Percentiles rank a stretch among this genome's conserved stretches.
Evolutionary conservation across 2,113 vertebrate genomes (phyloP).

Genomic region (Spea multiplicata): DNA sequence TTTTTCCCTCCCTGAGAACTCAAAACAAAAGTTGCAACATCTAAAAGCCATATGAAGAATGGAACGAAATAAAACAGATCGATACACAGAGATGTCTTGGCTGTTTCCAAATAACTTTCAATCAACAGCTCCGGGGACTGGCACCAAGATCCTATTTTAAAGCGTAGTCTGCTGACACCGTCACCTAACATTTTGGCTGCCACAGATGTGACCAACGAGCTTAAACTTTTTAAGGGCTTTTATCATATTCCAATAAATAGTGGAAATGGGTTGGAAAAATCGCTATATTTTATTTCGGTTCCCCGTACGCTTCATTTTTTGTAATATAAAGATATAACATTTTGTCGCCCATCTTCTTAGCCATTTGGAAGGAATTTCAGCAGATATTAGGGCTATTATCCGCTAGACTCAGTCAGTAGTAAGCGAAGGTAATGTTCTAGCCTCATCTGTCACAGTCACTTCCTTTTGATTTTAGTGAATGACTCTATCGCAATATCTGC

Average conservation of each 20-base stretch:
- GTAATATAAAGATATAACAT: neutral
- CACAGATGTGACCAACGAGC: neutral
- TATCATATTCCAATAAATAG: neutral
- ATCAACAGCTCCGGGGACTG: neutral
- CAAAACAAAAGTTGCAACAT: neutral
- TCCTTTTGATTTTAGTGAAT: neutral
- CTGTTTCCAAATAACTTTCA: slow-evolving; percentile 3
- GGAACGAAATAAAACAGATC: slow-evolving; percentile 3
- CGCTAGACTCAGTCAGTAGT: neutral
- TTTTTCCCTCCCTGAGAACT: neutral
- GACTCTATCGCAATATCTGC: neutral
- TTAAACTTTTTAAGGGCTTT: neutral
- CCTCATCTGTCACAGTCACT: neutral
- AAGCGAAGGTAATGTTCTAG: neutral
- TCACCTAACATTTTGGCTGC: neutral
- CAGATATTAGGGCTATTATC: neutral
- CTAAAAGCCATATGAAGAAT: neutral
- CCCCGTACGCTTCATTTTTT: neutral
- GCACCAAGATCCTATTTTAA: neutral
- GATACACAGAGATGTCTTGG: neutral
- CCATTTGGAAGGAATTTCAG: neutral
- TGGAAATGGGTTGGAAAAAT: neutral
- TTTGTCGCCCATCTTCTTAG: neutral
- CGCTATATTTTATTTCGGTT: neutral
- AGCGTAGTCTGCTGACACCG: neutral